Evolutionary conservation across 1,140 invertebrate genomes (phyloP), one percentile per base, ranked within the genome.

Genomic region (Achroia grisella): DNA sequence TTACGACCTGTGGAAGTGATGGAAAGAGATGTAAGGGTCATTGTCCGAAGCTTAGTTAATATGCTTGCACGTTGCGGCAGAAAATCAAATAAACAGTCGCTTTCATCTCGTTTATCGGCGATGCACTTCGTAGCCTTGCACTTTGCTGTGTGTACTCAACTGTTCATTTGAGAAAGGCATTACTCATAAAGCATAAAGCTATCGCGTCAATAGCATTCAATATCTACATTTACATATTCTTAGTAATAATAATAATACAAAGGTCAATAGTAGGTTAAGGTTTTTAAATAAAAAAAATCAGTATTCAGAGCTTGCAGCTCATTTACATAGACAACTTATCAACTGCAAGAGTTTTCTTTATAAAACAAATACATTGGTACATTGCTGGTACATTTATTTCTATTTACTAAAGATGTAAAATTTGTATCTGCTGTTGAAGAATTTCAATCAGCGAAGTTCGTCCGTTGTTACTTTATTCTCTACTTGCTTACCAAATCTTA

Each of bases 81-180:
- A 74, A 81, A 78, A 80, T 77, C 76, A 80, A 81, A 84, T 84
- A 84, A 84, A 82, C 80, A 80, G 69, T 68, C 62, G 69, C 74
- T 83, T 82, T 80, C 72, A 82, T 84, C 74, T 81, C 68, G 68
- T 72, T 75, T 75, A 81, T 79, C 73, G 70, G 65, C 67, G 72
- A 79, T 84, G 77, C 77, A 81, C 74, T 79, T 71, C 64, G 66
- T 68, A 76, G 73, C 75, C 75, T 79, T 78, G 74, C 71, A 76
- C 70, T 80, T 70, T 69, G 63, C 61, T 65, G n/a, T 23, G 62
- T 63, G 54, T 73, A 64, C 58, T 66, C 59, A 62, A 72, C 64
- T 77, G 72, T 71, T 76, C 65, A 57, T 47, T 63, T 41, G 52
- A 53, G 44, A 54, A 23, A 36, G 17, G 45, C 52, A 72, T 71